A percentile compares a stretch with the other conserved stretches of the same genome.
Conservation (phyloP, 1,140 invertebrate species). For the Grapholita molesta region DNA sequence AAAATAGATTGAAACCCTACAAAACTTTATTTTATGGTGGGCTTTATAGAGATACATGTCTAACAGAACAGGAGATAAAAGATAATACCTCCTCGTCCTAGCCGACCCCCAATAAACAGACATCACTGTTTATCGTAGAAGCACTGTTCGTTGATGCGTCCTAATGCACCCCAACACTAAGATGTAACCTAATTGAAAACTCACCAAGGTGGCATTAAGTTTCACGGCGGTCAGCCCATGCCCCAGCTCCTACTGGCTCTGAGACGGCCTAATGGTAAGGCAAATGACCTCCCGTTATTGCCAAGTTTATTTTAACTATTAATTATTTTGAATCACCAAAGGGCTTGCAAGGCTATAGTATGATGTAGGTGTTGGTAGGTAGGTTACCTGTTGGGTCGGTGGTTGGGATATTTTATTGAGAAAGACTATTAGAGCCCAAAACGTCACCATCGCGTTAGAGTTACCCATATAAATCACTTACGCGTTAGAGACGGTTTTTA, state of each 20-base stretch:
- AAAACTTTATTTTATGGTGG: too few relatives aligned
- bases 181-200: slow-evolving; percentile 4
- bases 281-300: slow-evolving; percentile 2
- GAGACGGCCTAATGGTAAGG: background rate
- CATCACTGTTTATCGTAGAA: background rate
- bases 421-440: too few relatives aligned
- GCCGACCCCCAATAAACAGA: too few relatives aligned
- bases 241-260: background rate
- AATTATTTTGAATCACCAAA: slow-evolving; percentile 10
- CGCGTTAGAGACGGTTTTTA: too few relatives aligned
- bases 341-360: background rate
- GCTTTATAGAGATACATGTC: too few relatives aligned
- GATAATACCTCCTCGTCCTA: too few relatives aligned
- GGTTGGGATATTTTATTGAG: too few relatives aligned
- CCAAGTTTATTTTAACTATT: slow-evolving; percentile 9
- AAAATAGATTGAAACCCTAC: too few relatives aligned
- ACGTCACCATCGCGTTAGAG: too few relatives aligned
- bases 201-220: slow-evolving; percentile 12
- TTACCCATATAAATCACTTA: too few relatives aligned
- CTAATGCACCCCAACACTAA: slow-evolving; percentile 1
- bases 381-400: background rate
- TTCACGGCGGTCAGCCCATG: background rate
- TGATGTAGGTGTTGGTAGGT: too few relatives aligned
- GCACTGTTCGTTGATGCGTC: background rate
- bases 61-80: too few relatives aligned